A percentile compares a stretch with the other conserved stretches of the same genome.
These are phyloP conservation scores for Diplolepis rosae DNA, from an alignment of 2,888 invertebrate genomes.

Conservation along the genomic window DNA sequence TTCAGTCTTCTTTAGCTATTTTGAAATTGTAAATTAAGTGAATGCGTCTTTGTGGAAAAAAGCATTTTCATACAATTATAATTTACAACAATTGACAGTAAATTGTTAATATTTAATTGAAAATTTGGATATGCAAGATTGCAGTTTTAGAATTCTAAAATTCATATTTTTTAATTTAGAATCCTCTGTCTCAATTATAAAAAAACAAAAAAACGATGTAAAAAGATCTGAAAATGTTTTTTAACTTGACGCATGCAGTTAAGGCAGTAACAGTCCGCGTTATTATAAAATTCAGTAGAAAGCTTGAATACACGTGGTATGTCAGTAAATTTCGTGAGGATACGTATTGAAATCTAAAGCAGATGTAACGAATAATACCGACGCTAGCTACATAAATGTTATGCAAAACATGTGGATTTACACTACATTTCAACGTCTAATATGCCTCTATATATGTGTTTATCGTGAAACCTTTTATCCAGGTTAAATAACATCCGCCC, in stretches of 20 bases:
- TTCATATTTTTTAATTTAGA: no score
- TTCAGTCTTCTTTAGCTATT: conserved; percentile 24
- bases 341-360: conserved; percentile 47
- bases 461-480: conserved; percentile 59
- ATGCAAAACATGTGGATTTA: conserved; percentile 62
- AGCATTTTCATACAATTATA: background rate
- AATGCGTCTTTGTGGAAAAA: background rate
- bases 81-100: no score
- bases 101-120: no score
- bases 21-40: background rate
- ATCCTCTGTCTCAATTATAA: no score
- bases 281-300: background rate
- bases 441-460: conserved; percentile 55
- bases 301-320: background rate
- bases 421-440: conserved; percentile 59
- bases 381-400: conserved; percentile 61
- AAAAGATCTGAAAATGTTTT: background rate
- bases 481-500: conserved; percentile 67
- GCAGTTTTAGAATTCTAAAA: no score
- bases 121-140: no score
- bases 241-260: background rate
- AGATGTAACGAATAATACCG: conserved; percentile 40
- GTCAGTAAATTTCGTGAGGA: conserved; percentile 50
- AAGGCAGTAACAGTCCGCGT: background rate
- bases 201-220: no score